Conservation (phyloP, 2,113 vertebrate genomes). For the Formicarius rufipectus region DNA sequence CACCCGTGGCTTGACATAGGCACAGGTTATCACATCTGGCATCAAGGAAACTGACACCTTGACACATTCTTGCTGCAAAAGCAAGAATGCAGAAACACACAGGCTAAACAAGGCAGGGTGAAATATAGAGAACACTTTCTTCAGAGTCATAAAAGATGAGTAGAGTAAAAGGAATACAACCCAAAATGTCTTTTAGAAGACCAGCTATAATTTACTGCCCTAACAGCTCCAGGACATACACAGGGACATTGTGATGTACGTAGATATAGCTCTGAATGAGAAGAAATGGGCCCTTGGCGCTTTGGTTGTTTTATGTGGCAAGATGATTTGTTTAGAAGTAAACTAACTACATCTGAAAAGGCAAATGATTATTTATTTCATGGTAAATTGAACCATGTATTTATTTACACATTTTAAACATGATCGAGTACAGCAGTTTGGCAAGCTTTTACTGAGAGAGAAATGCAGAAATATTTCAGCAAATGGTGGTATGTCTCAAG, state of each 20-base stretch:
- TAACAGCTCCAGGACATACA: neutral
- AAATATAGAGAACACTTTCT: neutral
- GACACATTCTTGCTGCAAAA: neutral
- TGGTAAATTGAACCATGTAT: conserved; percentile 52
- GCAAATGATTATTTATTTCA: conserved; percentile 57
- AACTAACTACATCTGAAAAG: conserved; percentile 40
- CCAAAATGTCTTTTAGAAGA: neutral
- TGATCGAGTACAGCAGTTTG: conserved; percentile 54
- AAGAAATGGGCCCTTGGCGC: neutral
- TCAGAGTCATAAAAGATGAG: neutral
- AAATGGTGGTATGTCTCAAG: conserved; percentile 43
- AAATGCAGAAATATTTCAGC: conserved; percentile 60
- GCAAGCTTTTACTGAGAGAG: conserved; percentile 41
- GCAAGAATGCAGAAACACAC: neutral
- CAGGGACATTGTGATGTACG: neutral
- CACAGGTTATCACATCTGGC: neutral
- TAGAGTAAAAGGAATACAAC: neutral
- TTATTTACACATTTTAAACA: conserved; percentile 64
- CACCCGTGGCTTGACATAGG: neutral
- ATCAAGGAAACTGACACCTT: too few relatives aligned
- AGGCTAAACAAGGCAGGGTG: neutral
- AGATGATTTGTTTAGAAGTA: conserved; percentile 37
- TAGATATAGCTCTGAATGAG: neutral
- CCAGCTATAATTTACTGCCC: neutral
- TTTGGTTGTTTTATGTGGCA: neutral